These are phyloP conservation scores for Thymelicus lineola DNA, from an alignment of 2,888 invertebrate species.

Conservation along the genomic window DNA sequence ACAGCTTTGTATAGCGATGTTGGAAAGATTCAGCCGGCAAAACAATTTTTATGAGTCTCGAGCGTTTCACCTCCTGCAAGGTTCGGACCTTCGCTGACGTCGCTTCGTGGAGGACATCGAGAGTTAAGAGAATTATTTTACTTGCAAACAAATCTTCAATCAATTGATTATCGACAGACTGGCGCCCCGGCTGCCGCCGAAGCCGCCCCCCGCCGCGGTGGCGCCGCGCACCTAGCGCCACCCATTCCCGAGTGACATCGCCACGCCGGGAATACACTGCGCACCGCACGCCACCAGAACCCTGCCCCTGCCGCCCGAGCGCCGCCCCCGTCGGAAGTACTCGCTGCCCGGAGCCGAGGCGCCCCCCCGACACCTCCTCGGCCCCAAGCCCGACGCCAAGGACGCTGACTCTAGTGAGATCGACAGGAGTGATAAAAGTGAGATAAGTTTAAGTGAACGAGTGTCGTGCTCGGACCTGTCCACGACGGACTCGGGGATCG, in stretches of 20 bases:
- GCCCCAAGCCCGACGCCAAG: background rate
- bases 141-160: too few relatives aligned
- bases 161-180: constrained; percentile 38
- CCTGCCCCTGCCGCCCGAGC: constrained; percentile 15
- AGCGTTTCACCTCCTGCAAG: too few relatives aligned
- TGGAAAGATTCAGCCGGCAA: too few relatives aligned
- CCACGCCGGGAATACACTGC: constrained; percentile 6
- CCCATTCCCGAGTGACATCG: constrained; percentile 21
- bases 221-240: constrained; percentile 60
- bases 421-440: constrained; percentile 10
- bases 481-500: background rate
- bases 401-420: constrained; percentile 18
- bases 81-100: too few relatives aligned
- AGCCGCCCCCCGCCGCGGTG: constrained; percentile 62
- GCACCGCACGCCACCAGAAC: constrained; percentile 18
- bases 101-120: too few relatives aligned
- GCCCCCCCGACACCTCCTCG: constrained; percentile 29
- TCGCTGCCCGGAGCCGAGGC: constrained; percentile 33
- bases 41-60: too few relatives aligned
- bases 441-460: constrained; percentile 8
- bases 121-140: too few relatives aligned
- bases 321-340: constrained; percentile 40
- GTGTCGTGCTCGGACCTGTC: constrained; percentile 4
- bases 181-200: constrained; percentile 73
- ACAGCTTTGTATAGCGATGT: too few relatives aligned